Conservation (phyloP, 2,888 invertebrate species). For the Antitype chi region DNA sequence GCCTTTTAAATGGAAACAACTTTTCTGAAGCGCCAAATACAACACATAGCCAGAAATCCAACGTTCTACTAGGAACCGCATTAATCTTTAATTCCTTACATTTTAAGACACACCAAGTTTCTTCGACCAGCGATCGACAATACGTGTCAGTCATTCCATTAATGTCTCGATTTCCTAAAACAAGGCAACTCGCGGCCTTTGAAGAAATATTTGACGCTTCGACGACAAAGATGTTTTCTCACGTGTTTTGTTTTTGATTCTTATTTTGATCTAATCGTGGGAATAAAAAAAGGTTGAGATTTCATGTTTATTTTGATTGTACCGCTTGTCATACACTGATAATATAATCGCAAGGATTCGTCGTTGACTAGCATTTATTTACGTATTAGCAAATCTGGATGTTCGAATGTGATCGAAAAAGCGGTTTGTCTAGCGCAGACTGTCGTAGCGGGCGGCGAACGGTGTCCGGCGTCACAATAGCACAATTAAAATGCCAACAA, state of each 20-base stretch:
- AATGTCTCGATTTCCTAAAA: slow-evolving; percentile 87
- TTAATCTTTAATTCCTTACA: slow-evolving; percentile 79
- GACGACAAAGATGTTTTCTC: slow-evolving; percentile 78
- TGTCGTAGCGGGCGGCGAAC: slow-evolving; percentile 80
- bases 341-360: slow-evolving; percentile 12
- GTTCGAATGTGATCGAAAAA: slow-evolving; percentile 80
- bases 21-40: slow-evolving; percentile 44
- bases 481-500: slow-evolving; percentile 91
- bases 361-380: slow-evolving; percentile 40
- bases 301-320: slow-evolving; percentile 25
- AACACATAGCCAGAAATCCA: slow-evolving; percentile 44
- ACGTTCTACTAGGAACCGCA: slow-evolving; percentile 72
- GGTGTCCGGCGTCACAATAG: slow-evolving; percentile 89
- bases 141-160: slow-evolving; percentile 89
- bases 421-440: slow-evolving; percentile 83
- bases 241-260: slow-evolving; percentile 72
- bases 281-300: slow-evolving; percentile 67
- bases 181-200: slow-evolving; percentile 79
- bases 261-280: slow-evolving; percentile 73
- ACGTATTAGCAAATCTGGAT: slow-evolving; percentile 70
- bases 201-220: slow-evolving; percentile 87
- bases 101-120: slow-evolving; percentile 79
- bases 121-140: slow-evolving; percentile 82
- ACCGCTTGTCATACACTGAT: slow-evolving; percentile 13
- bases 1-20: background rate